Evolutionary conservation across 2,797 vertebrate species (phyloP).

Genomic region (Gadopsis marmoratus): DNA sequence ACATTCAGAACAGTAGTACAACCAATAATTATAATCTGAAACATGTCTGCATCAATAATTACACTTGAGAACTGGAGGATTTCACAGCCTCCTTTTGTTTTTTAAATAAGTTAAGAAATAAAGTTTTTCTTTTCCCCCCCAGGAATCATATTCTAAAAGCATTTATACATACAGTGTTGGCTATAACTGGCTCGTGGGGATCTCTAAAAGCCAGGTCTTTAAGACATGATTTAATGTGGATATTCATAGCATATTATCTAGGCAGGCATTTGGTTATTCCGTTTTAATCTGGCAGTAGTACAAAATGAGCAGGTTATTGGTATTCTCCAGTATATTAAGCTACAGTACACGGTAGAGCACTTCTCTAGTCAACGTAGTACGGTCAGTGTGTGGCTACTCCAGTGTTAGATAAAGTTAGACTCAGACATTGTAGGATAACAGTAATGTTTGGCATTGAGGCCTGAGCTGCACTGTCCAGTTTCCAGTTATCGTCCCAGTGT

Average conservation of each 20-base stretch:
- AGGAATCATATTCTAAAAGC: slow-evolving; percentile 67
- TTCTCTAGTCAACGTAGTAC: slow-evolving; percentile 64
- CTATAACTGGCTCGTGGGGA: slow-evolving; percentile 71
- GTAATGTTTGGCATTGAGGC: slow-evolving; percentile 67
- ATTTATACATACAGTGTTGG: slow-evolving; percentile 73
- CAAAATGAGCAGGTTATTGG: slow-evolving; percentile 66
- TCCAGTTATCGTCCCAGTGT: slow-evolving; percentile 68
- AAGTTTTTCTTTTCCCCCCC: slow-evolving; percentile 45
- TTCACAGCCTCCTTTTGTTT: slow-evolving; percentile 69
- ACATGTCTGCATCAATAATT: slow-evolving; percentile 81
- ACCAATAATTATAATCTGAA: slow-evolving; percentile 82
- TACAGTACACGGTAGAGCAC: slow-evolving; percentile 68
- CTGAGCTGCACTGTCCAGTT: slow-evolving; percentile 49
- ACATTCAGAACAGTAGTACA: slow-evolving; percentile 83
- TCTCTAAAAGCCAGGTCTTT: slow-evolving; percentile 69
- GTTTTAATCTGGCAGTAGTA: slow-evolving; percentile 69
- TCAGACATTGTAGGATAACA: slow-evolving; percentile 64
- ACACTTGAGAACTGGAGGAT: slow-evolving; percentile 77
- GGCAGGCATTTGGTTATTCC: slow-evolving; percentile 72
- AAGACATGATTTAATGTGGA: slow-evolving; percentile 69
- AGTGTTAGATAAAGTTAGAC: slow-evolving; percentile 71
- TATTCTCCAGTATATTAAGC: slow-evolving; percentile 71
- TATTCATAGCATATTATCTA: slow-evolving; percentile 70
- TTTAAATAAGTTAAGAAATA: slow-evolving; percentile 86
- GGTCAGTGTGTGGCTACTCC: slow-evolving; percentile 77